Conservation (phyloP, 1,140 invertebrate genomes). For the Coptotermes formosanus region DNA sequence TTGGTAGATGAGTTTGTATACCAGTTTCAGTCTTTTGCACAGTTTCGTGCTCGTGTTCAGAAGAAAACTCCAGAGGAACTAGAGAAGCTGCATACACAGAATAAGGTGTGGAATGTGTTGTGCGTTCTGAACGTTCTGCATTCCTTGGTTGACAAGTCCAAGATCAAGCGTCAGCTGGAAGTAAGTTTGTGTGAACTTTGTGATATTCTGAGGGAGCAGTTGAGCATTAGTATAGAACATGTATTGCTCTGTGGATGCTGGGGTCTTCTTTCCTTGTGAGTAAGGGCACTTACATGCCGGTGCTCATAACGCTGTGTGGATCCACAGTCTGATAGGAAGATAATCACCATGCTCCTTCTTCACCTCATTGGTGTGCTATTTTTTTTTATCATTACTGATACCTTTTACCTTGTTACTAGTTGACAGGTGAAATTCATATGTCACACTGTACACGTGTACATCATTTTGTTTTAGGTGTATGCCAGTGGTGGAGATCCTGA, state of each 20-base stretch:
- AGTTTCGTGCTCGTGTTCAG: conserved; percentile 83
- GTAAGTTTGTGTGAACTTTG: conserved; percentile 49
- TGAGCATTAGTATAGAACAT: too few species aligned
- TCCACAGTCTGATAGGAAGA: too few species aligned
- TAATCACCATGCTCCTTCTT: too few species aligned
- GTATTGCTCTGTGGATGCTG: too few species aligned
- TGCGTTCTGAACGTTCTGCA: conserved; percentile 97
- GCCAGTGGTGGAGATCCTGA: conserved; percentile 90
- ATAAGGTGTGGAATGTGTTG: conserved; percentile 97
- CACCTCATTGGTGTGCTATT: too few species aligned
- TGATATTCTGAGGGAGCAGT: too few species aligned
- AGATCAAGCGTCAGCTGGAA: conserved; percentile 96
- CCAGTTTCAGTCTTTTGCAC: conserved; percentile 94
- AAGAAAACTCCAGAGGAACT: conserved; percentile 85
- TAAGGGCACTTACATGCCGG: too few species aligned
- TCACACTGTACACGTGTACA: not conserved
- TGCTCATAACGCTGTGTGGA: too few species aligned
- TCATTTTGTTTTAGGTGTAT: conserved; percentile 53
- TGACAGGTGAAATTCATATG: too few species aligned
- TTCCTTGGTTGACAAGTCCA: conserved; percentile 96
- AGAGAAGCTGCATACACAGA: conserved; percentile 70
- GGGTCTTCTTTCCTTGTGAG: too few species aligned
- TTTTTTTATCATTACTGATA: too few species aligned
- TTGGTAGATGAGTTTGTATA: conserved; percentile 97
- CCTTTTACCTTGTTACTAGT: too few species aligned